phyloP scores from a whole-genome alignment of 2,797 vertebrate species.

The Myoxocephalus aenaeus region DNA sequence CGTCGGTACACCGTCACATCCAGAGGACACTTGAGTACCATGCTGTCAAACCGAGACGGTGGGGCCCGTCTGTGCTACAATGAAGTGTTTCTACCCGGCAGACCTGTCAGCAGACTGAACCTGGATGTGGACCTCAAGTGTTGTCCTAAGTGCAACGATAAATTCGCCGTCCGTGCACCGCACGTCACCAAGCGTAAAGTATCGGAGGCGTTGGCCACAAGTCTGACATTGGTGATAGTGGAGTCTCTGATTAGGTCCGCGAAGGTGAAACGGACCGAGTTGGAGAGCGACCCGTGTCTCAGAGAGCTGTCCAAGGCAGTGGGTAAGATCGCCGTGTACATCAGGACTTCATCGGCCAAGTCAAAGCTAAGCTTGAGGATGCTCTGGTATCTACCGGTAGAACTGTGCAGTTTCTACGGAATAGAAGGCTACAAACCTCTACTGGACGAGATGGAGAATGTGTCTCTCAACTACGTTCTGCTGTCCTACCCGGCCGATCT shows the following conservation, averaged over 20 bases:
- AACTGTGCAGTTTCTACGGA: background rate
- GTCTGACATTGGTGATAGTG: constrained; percentile 18
- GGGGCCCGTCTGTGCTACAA: constrained; percentile 2
- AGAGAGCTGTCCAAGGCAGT: background rate
- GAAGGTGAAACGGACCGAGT: background rate
- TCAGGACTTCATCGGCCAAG: background rate
- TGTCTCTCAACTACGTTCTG: background rate
- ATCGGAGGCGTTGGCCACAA: background rate
- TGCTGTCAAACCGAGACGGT: accelerated
- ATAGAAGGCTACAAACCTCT: constrained; percentile 2
- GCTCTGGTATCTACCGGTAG: constrained; percentile 17
- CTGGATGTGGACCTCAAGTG: constrained; percentile 33
- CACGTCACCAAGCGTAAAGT: background rate
- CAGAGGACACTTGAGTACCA: constrained; percentile 4
- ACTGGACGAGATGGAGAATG: constrained; percentile 12
- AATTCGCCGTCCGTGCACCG: background rate
- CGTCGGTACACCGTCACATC: constrained; percentile 5
- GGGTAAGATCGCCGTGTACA: constrained; percentile 14
- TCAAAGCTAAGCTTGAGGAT: constrained; percentile 6
- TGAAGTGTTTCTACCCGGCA: constrained; percentile 23
- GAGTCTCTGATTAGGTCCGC: background rate
- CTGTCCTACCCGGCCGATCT: too few relatives aligned
- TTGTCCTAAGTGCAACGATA: constrained; percentile 1
- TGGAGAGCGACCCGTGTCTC: background rate
- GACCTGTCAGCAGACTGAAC: constrained; percentile 31